Base-by-base conservation (phyloP, 2,888 invertebrate species). In the Drosophila antonietae region DNA sequence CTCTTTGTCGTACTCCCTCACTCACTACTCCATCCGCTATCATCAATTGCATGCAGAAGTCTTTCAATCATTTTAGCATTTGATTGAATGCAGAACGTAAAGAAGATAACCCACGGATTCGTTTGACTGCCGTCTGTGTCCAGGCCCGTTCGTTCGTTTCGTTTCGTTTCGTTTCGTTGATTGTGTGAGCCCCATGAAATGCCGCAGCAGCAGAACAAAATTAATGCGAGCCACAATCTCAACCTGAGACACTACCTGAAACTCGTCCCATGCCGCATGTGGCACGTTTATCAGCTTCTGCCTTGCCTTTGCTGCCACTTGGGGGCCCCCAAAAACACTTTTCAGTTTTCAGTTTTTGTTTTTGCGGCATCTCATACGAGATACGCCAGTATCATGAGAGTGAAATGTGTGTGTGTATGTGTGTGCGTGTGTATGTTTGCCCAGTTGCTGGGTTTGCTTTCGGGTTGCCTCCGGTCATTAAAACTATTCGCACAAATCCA, bases 1-100 rank as follows among this genome's bases (percentile, higher is more conserved):
- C n/a, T 49, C 3, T 18, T 8, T 31, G n/a, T 28, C 15, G n/a
- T 1, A 3, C 37, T 15, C 2, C 14, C 28, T 8, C 55, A 12
- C 23, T 28, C 37, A 9, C 15, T n/a, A 9, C 28, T 2, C 6
- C 8, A 35, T 4, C 37, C 20, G 35, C 35, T 35, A 37, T 53
- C 52, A 53, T 53, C 31, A 68, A 51, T 20, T 53, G 56, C 60
- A 64, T 39, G 55, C 46, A 39, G 53, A 66, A 75, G 63, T 67
- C 53, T 52, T 35, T 37, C 55, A 55, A 58, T 61, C 49, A 52
- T 56, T 78, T 75, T 67, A 62, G 73, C 66, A 65, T 65, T 79
- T 81, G 85, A 83, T 83, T 83, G 85, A 87, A 83, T 87, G 88
- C 73, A 75, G 14, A 12, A 67, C 78, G 82, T 83, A 83, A 73